Conservation (phyloP, 37 sponge, comb jelly and placozoan genomes). For the Amphimedon queenslandica region DNA sequence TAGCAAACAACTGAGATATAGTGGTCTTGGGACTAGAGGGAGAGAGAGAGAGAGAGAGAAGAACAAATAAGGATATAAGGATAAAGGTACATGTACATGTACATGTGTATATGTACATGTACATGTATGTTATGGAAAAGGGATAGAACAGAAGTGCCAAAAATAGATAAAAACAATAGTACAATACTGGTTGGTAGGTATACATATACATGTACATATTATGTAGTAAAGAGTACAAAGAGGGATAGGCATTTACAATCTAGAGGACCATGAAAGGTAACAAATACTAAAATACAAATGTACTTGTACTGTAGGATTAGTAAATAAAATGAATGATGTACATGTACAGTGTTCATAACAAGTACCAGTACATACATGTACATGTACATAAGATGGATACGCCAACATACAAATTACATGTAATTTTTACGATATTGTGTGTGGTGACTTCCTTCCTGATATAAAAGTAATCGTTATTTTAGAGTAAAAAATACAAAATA, state of each 20-base stretch:
- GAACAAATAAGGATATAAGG: neutral
- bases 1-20: slow-evolving; percentile 93
- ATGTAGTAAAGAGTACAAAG: too few species aligned
- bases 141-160: too few species aligned
- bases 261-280: too few species aligned
- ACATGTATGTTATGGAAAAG: neutral
- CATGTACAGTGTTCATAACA: slow-evolving; percentile 3
- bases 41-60: neutral
- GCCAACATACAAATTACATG: neutral
- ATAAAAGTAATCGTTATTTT: too few species aligned
- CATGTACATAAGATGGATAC: slow-evolving; percentile 8
- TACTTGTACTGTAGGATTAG: too few species aligned
- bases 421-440: slow-evolving; percentile 3
- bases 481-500: too few species aligned
- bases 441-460: too few species aligned
- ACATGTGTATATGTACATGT: neutral
- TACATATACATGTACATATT: neutral
- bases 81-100: neutral
- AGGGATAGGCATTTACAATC: neutral
- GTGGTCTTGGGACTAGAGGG: slow-evolving; percentile 47
- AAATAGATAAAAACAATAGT: too few species aligned
- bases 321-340: neutral
- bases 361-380: slow-evolving; percentile 25
- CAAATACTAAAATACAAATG: neutral
- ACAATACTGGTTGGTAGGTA: too few species aligned